Percentiles rank a stretch among this genome's conserved stretches.
Evolutionary conservation across 2,113 vertebrate genomes (phyloP).

Genomic region (Elanus axillaris): DNA sequence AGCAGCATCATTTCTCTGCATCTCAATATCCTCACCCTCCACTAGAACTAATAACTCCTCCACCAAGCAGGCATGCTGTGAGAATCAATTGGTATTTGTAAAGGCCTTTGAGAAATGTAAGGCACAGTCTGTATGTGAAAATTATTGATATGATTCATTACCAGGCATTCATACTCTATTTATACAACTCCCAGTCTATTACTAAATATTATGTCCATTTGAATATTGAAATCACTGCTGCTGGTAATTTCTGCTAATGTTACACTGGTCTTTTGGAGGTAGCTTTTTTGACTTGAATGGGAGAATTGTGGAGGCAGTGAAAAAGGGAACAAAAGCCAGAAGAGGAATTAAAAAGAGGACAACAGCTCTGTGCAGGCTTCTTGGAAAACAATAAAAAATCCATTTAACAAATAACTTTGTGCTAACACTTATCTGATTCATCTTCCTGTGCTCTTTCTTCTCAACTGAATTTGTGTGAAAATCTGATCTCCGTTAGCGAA

Average conservation of each 20-base stretch:
- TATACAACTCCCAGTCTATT: conserved; percentile 39
- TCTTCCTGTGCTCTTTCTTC: neutral
- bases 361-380: conserved; percentile 19
- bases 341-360: conserved; percentile 26
- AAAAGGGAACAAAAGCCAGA: conserved; percentile 34
- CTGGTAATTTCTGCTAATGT: conserved; percentile 45
- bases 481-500: neutral
- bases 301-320: conserved; percentile 22
- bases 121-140: conserved; percentile 58
- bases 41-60: conserved; percentile 46
- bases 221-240: conserved; percentile 62
- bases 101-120: conserved; percentile 52
- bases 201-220: conserved; percentile 43
- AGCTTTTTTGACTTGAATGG: conserved; percentile 29
- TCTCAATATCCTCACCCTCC: conserved; percentile 18
- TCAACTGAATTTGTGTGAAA: neutral
- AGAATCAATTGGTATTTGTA: conserved; percentile 60
- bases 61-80: conserved; percentile 34
- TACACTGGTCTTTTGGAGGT: conserved; percentile 41
- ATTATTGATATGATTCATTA: conserved; percentile 71
- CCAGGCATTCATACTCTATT: conserved; percentile 65
- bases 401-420: conserved; percentile 30
- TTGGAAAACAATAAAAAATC: conserved; percentile 29
- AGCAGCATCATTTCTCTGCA: neutral
- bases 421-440: neutral